These are phyloP conservation scores for Agrotis clavis DNA, from an alignment of 2,888 invertebrate species.

Conservation along the genomic window DNA sequence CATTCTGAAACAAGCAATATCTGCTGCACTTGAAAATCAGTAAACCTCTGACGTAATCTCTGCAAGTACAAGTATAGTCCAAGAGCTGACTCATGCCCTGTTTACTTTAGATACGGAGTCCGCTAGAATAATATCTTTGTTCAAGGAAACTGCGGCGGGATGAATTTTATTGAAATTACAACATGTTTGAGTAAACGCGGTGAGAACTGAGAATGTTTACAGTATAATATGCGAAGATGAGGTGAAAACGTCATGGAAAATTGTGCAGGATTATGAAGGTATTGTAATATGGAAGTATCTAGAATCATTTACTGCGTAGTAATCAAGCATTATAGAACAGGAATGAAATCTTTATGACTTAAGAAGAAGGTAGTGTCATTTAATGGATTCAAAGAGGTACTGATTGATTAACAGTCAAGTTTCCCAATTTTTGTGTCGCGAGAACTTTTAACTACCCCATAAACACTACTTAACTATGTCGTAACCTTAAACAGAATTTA, in stretches of 20 bases:
- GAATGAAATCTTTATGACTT: not conserved
- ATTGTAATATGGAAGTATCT: not conserved
- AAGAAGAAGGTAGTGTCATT: not conserved
- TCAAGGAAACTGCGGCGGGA: conserved; percentile 64
- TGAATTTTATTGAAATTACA: conserved; percentile 65
- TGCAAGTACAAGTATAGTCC: conserved; percentile 40
- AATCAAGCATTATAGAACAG: not conserved
- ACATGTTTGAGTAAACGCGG: conserved; percentile 60
- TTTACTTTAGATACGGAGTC: conserved; percentile 70
- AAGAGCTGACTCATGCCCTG: conserved; percentile 63
- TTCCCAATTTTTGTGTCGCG: conserved; percentile 22
- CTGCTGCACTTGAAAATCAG: conserved; percentile 59
- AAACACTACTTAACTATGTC: conserved; percentile 24
- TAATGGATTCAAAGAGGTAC: conserved; percentile 15
- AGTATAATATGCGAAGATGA: conserved; percentile 48
- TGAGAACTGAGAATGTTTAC: conserved; percentile 59
- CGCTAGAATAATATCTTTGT: conserved; percentile 71
- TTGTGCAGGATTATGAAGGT: conserved; percentile 33
- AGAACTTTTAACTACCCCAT: conserved; percentile 38
- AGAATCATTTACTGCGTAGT: conserved; percentile 4
- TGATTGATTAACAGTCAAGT: conserved; percentile 21
- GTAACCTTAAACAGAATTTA: conserved; percentile 34
- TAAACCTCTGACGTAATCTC: conserved; percentile 50
- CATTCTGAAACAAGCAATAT: conserved; percentile 52
- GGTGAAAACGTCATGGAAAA: conserved; percentile 57